Conservation (phyloP, 2,113 vertebrate genomes). For the Propithecus coquereli region DNA sequence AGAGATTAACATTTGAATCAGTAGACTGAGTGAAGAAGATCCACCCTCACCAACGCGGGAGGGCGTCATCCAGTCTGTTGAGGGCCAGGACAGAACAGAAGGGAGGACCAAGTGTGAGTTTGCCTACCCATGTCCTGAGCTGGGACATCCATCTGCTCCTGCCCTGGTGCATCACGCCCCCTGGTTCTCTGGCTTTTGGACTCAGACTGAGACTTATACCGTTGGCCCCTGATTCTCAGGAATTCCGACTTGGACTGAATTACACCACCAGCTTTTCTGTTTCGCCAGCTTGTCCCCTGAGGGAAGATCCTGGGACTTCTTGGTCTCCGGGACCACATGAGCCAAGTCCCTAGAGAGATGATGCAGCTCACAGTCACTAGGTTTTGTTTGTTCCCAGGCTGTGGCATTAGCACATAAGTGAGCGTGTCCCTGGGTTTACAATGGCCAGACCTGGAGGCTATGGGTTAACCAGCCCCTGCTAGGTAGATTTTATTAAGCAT, state of each 20-base stretch:
- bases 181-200: not conserved
- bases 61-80: not conserved
- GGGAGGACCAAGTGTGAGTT: not conserved
- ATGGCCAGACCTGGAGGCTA: not conserved
- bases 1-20: not conserved
- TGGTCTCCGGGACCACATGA: not conserved
- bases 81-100: not conserved
- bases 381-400: not conserved
- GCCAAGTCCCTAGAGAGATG: not conserved
- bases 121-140: not conserved
- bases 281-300: not conserved
- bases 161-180: not conserved
- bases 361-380: not conserved
- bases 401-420: not conserved
- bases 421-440: no score
- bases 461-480: not conserved
- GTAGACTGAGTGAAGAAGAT: not conserved
- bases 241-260: not conserved
- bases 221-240: not conserved
- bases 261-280: not conserved
- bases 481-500: not conserved
- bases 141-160: not conserved
- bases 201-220: not conserved
- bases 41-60: no score
- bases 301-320: not conserved